Evolutionary conservation across 1,140 invertebrate genomes (phyloP).

Genomic region (Pogonomyrmex barbatus): DNA sequence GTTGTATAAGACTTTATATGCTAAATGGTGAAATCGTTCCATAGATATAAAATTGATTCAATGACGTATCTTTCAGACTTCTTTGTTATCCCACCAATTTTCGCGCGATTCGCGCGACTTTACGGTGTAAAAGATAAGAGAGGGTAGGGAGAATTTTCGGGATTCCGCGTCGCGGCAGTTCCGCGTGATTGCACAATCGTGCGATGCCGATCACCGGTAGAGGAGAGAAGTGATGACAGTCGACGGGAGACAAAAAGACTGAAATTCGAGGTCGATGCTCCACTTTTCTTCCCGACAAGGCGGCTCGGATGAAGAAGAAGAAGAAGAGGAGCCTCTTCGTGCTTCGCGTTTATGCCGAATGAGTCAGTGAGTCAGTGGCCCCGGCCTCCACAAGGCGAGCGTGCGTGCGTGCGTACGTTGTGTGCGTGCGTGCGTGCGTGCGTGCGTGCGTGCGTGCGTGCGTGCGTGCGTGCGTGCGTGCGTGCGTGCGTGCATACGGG

Average conservation of each 20-base stretch:
- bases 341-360: slow-evolving; percentile 73
- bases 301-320: slow-evolving; percentile 55
- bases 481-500: slow-evolving; percentile 54
- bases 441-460: slow-evolving; percentile 11
- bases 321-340: slow-evolving; percentile 45
- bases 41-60: neutral
- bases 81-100: neutral
- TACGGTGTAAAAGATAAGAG: neutral
- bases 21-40: too few relatives aligned
- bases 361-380: slow-evolving; percentile 78
- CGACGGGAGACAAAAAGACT: slow-evolving; percentile 48
- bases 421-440: neutral
- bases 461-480: slow-evolving; percentile 6
- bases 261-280: slow-evolving; percentile 76
- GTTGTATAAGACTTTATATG: neutral
- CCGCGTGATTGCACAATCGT: slow-evolving; percentile 64
- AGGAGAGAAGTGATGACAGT: slow-evolving; percentile 58
- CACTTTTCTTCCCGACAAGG: slow-evolving; percentile 72
- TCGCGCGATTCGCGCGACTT: neutral
- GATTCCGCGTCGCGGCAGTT: neutral
- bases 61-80: neutral
- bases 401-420: slow-evolving; percentile 27
- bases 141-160: neutral
- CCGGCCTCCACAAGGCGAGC: slow-evolving; percentile 68
- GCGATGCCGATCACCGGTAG: neutral